These are phyloP conservation scores for Celastrina argiolus DNA, from an alignment of 2,888 invertebrate species.

Conservation along the genomic window DNA sequence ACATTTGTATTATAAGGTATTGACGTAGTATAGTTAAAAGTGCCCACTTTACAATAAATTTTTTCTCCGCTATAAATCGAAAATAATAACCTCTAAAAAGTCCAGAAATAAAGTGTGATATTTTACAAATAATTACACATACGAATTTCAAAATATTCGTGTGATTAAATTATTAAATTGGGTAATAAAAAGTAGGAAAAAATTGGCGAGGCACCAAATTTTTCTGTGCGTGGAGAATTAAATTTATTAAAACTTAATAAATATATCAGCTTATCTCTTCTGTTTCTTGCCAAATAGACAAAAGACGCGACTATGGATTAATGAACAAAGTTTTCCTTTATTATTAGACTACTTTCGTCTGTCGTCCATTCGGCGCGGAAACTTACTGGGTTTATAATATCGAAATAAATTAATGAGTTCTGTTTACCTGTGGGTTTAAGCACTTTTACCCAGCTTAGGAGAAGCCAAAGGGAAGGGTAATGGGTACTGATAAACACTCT, in stretches of 20 bases:
- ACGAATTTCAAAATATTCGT: slow-evolving; percentile 4
- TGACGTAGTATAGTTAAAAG: not conserved
- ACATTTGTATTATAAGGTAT: too few species aligned
- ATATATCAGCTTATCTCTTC: slow-evolving; percentile 17
- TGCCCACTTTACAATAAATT: not conserved
- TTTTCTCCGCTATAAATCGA: slow-evolving; percentile 3
- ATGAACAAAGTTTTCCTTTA: slow-evolving; percentile 65
- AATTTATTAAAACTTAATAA: slow-evolving; percentile 23
- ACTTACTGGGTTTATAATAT: not conserved
- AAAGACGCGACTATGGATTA: slow-evolving; percentile 35
- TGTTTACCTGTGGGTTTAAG: too few species aligned
- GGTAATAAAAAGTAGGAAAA: slow-evolving; percentile 18
- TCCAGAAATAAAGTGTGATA: slow-evolving; percentile 16
- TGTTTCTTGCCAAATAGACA: slow-evolving; percentile 11
- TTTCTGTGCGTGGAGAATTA: slow-evolving; percentile 6
- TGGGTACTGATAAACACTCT: too few species aligned
- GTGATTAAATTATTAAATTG: slow-evolving; percentile 23
- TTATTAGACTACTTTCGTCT: slow-evolving; percentile 52
- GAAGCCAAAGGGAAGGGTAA: too few species aligned
- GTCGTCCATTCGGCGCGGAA: not conserved
- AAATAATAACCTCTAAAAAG: not conserved
- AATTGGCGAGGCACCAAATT: slow-evolving; percentile 20
- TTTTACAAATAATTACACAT: slow-evolving; percentile 16
- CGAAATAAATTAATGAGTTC: not conserved
- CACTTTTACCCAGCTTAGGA: too few species aligned